Evolutionary conservation across 1,140 invertebrate genomes (phyloP).

Genomic region (Rhagoletis zephyria): DNA sequence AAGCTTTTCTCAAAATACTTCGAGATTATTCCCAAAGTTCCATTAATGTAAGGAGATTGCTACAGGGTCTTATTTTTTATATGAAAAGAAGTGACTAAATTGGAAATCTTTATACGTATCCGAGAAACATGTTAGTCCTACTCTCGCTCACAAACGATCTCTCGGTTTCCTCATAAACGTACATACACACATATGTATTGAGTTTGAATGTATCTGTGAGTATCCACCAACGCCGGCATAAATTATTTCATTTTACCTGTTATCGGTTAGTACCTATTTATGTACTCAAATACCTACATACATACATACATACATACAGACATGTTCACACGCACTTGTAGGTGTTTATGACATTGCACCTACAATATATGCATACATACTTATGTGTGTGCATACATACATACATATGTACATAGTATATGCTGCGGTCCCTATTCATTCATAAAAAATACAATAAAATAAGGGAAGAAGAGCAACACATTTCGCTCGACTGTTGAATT

Average conservation of each 20-base stretch:
- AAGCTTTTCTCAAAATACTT: too few species aligned
- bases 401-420: too few species aligned
- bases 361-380: not conserved
- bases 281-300: not conserved
- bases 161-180: not conserved
- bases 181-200: not conserved
- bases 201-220: not conserved
- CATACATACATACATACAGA: not conserved
- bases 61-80: not conserved
- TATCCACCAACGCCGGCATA: not conserved
- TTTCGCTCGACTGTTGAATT: not conserved
- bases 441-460: constrained; percentile 14
- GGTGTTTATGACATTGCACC: constrained; percentile 20
- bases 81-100: not conserved
- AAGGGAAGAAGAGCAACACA: not conserved
- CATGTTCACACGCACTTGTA: too few species aligned
- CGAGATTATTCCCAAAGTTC: too few species aligned
- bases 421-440: not conserved
- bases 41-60: too few species aligned
- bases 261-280: not conserved
- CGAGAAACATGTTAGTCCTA: not conserved
- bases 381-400: too few species aligned
- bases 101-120: not conserved
- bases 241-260: constrained; percentile 29
- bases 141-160: not conserved